These are phyloP conservation scores for Spongilla lacustris DNA, from an alignment of 37 sponge, comb jelly and placozoan species.

Conservation along the genomic window DNA sequence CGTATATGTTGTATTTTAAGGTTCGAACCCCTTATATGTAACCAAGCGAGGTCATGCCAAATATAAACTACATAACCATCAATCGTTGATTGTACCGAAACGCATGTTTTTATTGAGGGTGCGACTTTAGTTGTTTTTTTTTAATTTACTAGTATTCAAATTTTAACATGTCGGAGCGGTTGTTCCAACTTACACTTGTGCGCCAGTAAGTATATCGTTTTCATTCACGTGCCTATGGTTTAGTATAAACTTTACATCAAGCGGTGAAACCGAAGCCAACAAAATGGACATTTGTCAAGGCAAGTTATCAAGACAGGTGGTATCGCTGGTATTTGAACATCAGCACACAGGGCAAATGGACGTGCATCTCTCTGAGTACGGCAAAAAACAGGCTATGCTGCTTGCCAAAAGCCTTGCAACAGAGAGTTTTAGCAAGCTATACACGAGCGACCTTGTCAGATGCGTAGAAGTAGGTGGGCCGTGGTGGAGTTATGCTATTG, in stretches of 20 bases:
- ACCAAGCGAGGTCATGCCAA: too few relatives aligned
- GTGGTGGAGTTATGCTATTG: neutral
- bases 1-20: neutral
- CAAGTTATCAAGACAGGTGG: neutral
- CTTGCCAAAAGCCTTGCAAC: neutral
- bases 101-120: too few relatives aligned
- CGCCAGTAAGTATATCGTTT: neutral
- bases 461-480: neutral
- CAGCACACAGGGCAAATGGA: neutral
- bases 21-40: too few relatives aligned
- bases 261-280: neutral
- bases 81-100: neutral
- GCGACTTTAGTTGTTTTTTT: too few relatives aligned
- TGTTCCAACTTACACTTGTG: neutral
- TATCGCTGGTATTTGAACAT: neutral
- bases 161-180: neutral
- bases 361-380: neutral
- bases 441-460: neutral
- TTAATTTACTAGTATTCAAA: too few relatives aligned
- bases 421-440: neutral
- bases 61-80: too few relatives aligned
- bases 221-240: neutral
- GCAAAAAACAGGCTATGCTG: neutral
- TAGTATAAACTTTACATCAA: neutral
- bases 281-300: neutral